Evolutionary conservation across 2,888 invertebrate species (phyloP).

Genomic region (Noctua comes): DNA sequence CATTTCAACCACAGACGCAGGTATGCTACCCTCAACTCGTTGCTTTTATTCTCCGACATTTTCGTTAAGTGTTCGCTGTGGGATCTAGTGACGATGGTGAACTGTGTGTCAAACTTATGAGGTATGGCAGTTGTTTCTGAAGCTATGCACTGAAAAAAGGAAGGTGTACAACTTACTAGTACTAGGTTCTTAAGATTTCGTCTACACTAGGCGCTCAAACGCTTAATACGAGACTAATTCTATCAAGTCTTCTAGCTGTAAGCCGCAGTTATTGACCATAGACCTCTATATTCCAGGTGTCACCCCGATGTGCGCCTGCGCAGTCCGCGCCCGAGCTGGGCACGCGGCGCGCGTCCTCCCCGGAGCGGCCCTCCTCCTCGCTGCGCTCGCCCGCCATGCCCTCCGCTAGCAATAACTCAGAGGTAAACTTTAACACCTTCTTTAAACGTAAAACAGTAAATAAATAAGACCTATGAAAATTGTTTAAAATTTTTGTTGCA

Average conservation of each 20-base stretch:
- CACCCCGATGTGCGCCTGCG: constrained; percentile 75
- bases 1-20: constrained; percentile 92
- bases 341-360: constrained; percentile 85
- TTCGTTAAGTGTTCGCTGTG: background rate
- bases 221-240: background rate
- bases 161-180: background rate
- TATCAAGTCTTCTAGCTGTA: background rate
- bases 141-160: background rate
- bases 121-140: background rate
- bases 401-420: constrained; percentile 94
- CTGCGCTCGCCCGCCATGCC: constrained; percentile 93
- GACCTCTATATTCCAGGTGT: constrained; percentile 67
- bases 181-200: background rate
- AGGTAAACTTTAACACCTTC: constrained; percentile 87
- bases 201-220: background rate
- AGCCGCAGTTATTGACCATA: background rate
- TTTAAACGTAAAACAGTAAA: background rate
- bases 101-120: too few species aligned
- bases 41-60: background rate
- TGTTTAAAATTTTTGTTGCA: background rate
- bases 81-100: background rate
- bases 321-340: constrained; percentile 86
- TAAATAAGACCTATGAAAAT: background rate
- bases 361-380: constrained; percentile 88
- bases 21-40: constrained; percentile 64